Evolutionary conservation across 2,113 vertebrate species (phyloP), one percentile per base, ranked within the genome.

Genomic region (Pimephales promelas): DNA sequence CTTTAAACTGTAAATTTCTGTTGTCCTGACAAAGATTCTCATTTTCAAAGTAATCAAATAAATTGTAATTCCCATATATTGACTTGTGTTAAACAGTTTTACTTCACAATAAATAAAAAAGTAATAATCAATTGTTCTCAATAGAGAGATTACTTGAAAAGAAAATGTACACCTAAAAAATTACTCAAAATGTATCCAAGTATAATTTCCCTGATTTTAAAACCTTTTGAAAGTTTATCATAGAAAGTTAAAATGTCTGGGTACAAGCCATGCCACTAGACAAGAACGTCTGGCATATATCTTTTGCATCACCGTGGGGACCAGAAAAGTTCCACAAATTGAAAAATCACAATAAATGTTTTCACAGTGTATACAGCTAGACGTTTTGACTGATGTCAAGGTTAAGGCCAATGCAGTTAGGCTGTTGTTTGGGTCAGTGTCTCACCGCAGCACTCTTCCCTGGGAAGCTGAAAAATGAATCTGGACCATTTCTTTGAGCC

Each of bases 401-500:
- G 26, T 14, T 79, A 31, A 11, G 22, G 70, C 10, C 57, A 34
- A 26, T 26, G 13, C 52, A 40, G 34, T 61, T 26, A 26, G 8
- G 28, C 14, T 45, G 43, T 13, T 62, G 77, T 47, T 79, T 62
- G n/a, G 22, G 22, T 79, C 28, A 59, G 28, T 52, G 10, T 34
- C 84, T 83, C 28, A 99, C 98, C 24, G 98, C 97, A 91, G 98
- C 97, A 89, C 97, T 99, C 93, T 98, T 98, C 59, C 98, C 98
- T 45, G 98, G 97, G 28, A 99, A 99, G 90, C 95, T 99, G 95
- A 99, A 99, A 93, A 99, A 99, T 83, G 98, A 96, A 93, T 99
- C 97, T 2, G 98, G 97, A 86, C 97, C 97, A 5, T 95, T 95
- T 89, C 96, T 96, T 88, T 98, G 97, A 87, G 97, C 97, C 95